Evolutionary conservation across 1,140 invertebrate genomes (phyloP).

Genomic region (Camponotus vicinus): DNA sequence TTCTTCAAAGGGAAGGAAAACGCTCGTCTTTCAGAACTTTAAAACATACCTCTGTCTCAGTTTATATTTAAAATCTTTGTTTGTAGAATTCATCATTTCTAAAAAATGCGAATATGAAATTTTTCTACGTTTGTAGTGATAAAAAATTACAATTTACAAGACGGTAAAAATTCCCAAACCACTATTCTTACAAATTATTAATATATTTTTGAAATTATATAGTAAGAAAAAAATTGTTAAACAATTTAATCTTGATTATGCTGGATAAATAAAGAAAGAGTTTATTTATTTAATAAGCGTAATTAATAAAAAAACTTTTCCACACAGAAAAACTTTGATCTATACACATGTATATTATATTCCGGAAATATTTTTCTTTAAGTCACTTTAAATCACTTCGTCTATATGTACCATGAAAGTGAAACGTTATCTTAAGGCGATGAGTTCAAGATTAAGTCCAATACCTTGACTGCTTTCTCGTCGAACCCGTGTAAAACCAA

Average conservation of each 20-base stretch:
- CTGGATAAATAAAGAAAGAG: constrained; percentile 7
- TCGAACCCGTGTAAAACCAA: constrained; percentile 37
- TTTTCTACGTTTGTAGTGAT: background rate
- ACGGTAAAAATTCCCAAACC: no score
- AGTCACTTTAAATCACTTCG: constrained; percentile 44
- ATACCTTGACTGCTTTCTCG: constrained; percentile 12
- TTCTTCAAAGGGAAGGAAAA: background rate
- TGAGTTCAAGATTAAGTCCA: constrained; percentile 46
- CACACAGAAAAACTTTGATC: background rate
- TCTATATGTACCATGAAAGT: constrained; percentile 31
- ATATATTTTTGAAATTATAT: background rate
- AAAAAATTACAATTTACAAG: background rate
- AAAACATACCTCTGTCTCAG: background rate
- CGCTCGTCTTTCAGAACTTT: constrained; percentile 1
- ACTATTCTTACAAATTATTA: background rate
- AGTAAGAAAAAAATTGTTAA: background rate
- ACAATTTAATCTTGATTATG: background rate
- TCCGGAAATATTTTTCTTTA: constrained; percentile 12
- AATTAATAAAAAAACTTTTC: background rate
- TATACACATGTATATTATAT: constrained; percentile 8
- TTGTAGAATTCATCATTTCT: background rate
- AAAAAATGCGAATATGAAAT: background rate
- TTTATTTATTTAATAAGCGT: constrained; percentile 7
- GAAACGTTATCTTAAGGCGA: constrained; percentile 41
- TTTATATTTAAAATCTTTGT: constrained; percentile 18